Base-by-base conservation (phyloP, 2,797 vertebrate species). In the Enteromius argenteus region DNA sequence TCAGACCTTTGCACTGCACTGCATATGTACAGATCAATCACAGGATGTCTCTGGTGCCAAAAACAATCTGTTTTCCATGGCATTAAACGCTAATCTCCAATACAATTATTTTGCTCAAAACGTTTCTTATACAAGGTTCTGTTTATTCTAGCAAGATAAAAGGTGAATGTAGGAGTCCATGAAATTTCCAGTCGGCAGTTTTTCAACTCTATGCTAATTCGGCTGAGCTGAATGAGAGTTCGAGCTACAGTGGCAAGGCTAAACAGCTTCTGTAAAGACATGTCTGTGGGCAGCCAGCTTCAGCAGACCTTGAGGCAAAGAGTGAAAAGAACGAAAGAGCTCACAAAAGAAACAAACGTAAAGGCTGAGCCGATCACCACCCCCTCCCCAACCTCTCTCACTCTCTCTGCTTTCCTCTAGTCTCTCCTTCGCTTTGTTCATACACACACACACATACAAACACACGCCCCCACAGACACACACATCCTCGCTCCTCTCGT, bases 131-230 rank as follows among this genome's bases (percentile, higher is more conserved):
- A 58, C 15, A 69, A 62, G 17, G 5, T 49, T 46, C 17, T 21
- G 66, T 80, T 72, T 76, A 66, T 44, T 81, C 79, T 53, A 83
- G 85, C 19, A 13, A 78, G 74, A 67, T 19, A 80, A 81, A 58
- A 81, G 81, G 35, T 46, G 49, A 86, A 84, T 23, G n/a, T 79
- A 73, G 17, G 74, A 80, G 37, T n/a, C 42, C 62, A 58, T 9
- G 79, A 80, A 80, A 87, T 84, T 84, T 73, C 62, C 46, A 81
- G 49, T 73, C 42, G 9, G 86, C 90, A 85, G 53, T 90, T 85
- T 91, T 90, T 88, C 44, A 91, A 92, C 92, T 91, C 89, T 91
- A 90, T 93, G 90, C 86, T 90, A 93, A 93, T 92, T 90, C 84
- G 35, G 32, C 86, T 44, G 49, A 81, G 80, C 71, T 84, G 73